Conservation (phyloP, 2,888 invertebrate species). For the Ferdinandea cuprea region DNA sequence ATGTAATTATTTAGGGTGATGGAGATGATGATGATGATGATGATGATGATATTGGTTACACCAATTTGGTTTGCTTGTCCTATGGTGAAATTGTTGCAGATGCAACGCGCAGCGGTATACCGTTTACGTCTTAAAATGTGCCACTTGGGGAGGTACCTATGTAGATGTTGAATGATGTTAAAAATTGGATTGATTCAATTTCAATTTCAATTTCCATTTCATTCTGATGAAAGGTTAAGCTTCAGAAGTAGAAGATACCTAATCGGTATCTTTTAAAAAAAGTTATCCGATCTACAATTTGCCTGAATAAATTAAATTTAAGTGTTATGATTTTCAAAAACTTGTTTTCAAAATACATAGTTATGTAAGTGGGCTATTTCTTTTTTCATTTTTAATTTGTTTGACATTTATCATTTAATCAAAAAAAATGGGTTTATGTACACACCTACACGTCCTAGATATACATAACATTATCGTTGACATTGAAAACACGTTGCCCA, state of each 20-base stretch:
- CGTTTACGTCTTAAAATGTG: conserved; percentile 22
- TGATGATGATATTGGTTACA: conserved; percentile 19
- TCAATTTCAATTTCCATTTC: too few species aligned
- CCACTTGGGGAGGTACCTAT: too few species aligned
- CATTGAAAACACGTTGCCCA: not conserved
- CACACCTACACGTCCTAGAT: too few species aligned
- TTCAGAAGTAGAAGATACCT: conserved; percentile 4
- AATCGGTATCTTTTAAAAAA: conserved; percentile 12
- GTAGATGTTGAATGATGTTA: not conserved
- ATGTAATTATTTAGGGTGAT: conserved; percentile 58
- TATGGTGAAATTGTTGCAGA: conserved; percentile 55
- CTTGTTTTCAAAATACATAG: not conserved
- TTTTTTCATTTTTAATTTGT: not conserved
- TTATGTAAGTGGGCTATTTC: not conserved
- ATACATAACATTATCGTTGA: not conserved
- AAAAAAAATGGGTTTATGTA: too few species aligned
- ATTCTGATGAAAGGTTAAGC: too few species aligned
- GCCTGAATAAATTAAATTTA: conserved; percentile 3
- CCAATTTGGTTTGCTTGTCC: conserved; percentile 16
- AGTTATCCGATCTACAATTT: not conserved
- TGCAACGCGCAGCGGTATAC: conserved; percentile 39
- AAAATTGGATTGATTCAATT: not conserved
- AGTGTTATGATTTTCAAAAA: not conserved
- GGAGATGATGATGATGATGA: conserved; percentile 6
- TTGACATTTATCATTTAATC: conserved; percentile 42